phyloP scores from a whole-genome alignment of 2,888 invertebrate genomes.

The Sinopyrophorus schimmeli region DNA sequence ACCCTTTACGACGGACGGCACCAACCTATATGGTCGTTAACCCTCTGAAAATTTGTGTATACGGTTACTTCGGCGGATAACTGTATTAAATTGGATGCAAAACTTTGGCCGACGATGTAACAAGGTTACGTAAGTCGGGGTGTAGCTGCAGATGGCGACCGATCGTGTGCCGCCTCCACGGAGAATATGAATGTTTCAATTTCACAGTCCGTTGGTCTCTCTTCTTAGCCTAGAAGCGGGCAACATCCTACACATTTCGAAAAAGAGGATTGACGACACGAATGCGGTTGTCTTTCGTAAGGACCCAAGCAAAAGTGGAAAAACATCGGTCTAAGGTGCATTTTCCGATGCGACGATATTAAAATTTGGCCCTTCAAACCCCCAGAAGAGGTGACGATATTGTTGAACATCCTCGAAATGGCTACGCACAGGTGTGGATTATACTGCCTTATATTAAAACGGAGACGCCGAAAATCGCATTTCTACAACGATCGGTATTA shows the following conservation, averaged over 20 bases:
- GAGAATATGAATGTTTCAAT: conserved; percentile 41
- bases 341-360: conserved; percentile 35
- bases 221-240: conserved; percentile 33
- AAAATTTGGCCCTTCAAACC: too few relatives aligned
- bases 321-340: conserved; percentile 34
- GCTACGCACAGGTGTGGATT: conserved; percentile 13
- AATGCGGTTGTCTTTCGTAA: too few relatives aligned
- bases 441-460: conserved; percentile 6
- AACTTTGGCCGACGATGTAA: conserved; percentile 28
- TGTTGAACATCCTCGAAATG: conserved; percentile 1
- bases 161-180: conserved; percentile 22
- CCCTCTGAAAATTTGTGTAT: conserved; percentile 13
- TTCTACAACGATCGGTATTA: conserved; percentile 16
- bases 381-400: too few relatives aligned
- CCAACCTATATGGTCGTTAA: too few relatives aligned
- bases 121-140: conserved; percentile 18
- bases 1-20: too few relatives aligned
- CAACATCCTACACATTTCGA: too few relatives aligned
- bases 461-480: conserved; percentile 7
- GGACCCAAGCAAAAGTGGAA: too few relatives aligned
- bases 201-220: conserved; percentile 38
- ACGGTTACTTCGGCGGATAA: conserved; percentile 20
- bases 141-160: conserved; percentile 28
- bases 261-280: too few relatives aligned
- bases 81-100: conserved; percentile 28